Percentiles rank a stretch among this genome's conserved stretches.
These are phyloP conservation scores for Salticus scenicus DNA, from an alignment of 2,888 invertebrate genomes.

Conservation along the genomic window DNA sequence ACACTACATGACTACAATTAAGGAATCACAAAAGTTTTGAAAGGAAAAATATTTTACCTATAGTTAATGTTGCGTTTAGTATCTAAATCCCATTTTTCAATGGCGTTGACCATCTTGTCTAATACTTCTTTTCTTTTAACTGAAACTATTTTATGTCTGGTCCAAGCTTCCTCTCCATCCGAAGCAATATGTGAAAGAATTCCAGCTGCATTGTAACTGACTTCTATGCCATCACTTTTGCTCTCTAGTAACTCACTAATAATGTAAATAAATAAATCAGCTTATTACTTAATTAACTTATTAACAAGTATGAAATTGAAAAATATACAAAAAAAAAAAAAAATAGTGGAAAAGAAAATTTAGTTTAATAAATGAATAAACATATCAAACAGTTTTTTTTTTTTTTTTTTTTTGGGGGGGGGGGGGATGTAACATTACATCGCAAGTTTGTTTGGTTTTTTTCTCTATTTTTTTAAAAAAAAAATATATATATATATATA, in stretches of 20 bases:
- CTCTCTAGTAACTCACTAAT: slow-evolving; percentile 86
- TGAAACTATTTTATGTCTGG: slow-evolving; percentile 78
- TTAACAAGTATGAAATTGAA: too few species aligned
- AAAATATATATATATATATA: too few species aligned
- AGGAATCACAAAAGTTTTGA: too few species aligned
- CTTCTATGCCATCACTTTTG: slow-evolving; percentile 95
- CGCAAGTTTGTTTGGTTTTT: too few species aligned
- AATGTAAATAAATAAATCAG: background rate
- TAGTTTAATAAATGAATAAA: too few species aligned
- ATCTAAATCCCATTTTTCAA: slow-evolving; percentile 90
- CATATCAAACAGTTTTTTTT: too few species aligned
- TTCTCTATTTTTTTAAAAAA: too few species aligned
- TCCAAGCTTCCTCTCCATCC: slow-evolving; percentile 91
- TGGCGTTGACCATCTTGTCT: slow-evolving; percentile 85
- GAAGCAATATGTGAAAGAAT: slow-evolving; percentile 93
- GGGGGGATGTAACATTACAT: too few species aligned
- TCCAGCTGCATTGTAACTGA: slow-evolving; percentile 96
- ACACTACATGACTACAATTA: too few species aligned
- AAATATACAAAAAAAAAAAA: too few species aligned
- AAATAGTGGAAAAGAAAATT: too few species aligned
- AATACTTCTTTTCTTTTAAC: slow-evolving; percentile 83
- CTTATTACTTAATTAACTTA: background rate
- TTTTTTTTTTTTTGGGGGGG: too few species aligned
- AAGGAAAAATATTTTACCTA: slow-evolving; percentile 75
- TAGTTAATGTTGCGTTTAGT: slow-evolving; percentile 97